Conservation (phyloP, 2,113 vertebrate genomes). For the Archocentrus centrarchus region DNA sequence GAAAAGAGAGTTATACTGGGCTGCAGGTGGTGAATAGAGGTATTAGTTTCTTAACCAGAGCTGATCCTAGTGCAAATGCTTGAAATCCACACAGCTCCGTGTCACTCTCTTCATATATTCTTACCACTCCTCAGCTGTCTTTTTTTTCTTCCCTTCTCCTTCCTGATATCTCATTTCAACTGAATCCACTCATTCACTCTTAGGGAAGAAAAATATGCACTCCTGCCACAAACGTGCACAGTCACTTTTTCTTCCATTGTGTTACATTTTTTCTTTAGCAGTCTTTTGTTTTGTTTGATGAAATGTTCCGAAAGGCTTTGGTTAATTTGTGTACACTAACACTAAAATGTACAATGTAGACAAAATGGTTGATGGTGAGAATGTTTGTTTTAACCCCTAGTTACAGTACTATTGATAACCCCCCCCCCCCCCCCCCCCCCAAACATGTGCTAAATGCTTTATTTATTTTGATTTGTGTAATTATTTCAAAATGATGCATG, state of each 20-base stretch:
- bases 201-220: not conserved
- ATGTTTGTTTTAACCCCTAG: not conserved
- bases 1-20: constrained; percentile 64
- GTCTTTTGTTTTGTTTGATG: not conserved
- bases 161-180: constrained; percentile 12
- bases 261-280: not conserved
- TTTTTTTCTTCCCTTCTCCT: constrained; percentile 1
- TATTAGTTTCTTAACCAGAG: constrained; percentile 74
- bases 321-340: not conserved
- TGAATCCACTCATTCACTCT: not conserved
- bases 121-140: constrained; percentile 7
- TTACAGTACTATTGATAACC: not conserved
- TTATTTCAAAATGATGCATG: not conserved
- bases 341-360: not conserved
- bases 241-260: not conserved
- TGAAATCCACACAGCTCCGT: constrained; percentile 63
- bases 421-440: not conserved
- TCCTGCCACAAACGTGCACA: not conserved
- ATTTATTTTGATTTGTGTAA: not conserved
- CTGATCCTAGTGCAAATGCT: constrained; percentile 70
- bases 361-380: not conserved
- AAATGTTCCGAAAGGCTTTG: not conserved
- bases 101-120: constrained; percentile 34
- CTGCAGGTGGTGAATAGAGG: constrained; percentile 70
- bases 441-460: not conserved